Percentiles rank a stretch among this genome's conserved stretches.
phyloP scores from a whole-genome alignment of 2,888 invertebrate species.

The Thereva nobilitata region DNA sequence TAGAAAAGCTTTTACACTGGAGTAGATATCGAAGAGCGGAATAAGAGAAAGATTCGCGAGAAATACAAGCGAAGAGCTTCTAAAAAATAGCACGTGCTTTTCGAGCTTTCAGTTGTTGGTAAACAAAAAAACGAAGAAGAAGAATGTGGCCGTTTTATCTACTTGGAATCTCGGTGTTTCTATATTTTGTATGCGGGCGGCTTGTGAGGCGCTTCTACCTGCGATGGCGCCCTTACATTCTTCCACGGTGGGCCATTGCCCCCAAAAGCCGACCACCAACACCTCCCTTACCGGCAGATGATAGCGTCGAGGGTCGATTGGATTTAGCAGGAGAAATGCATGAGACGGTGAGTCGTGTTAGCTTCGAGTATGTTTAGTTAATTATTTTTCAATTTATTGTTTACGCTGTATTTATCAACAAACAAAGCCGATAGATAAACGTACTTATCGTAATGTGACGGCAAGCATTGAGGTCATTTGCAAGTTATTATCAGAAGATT shows the following conservation, averaged over 20 bases:
- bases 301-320: constrained; percentile 53
- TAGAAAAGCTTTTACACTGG: no score
- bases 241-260: constrained; percentile 43
- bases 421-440: background rate
- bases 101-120: no score
- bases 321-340: constrained; percentile 56
- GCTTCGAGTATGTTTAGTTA: no score
- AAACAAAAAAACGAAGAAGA: no score
- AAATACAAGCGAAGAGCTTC: no score
- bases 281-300: constrained; percentile 54
- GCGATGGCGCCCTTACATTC: constrained; percentile 51
- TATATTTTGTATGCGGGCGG: constrained; percentile 51
- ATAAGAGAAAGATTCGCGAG: no score
- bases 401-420: constrained; percentile 3
- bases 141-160: constrained; percentile 49
- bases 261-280: constrained; percentile 54
- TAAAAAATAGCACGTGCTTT: no score
- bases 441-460: background rate
- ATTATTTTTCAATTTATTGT: background rate
- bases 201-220: constrained; percentile 55
- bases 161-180: constrained; percentile 46
- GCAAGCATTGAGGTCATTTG: no score
- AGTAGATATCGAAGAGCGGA: no score
- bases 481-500: no score
- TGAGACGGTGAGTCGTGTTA: constrained; percentile 53